Base-by-base conservation (phyloP, 2,888 invertebrate genomes). In the Acanthosepion pharaonis region DNA sequence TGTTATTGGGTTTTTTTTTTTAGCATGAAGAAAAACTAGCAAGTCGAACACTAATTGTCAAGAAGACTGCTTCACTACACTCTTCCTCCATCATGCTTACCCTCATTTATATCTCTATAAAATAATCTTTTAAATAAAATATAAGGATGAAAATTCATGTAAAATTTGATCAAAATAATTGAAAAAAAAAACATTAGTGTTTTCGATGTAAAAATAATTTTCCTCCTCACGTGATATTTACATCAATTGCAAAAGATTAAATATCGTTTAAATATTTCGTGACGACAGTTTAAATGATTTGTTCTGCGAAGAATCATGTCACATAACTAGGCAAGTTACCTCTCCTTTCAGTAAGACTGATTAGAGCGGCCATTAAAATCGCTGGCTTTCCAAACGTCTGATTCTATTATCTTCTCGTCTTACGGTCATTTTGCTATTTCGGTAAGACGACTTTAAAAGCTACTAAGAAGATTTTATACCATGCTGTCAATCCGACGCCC, bases 341-440 rank as follows among this genome's bases (percentile, higher is more conserved):
- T 33, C 78, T n/a, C n/a, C n/a, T 78, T 78, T n/a, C 78, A 33
- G 33, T 33, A 15, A n/a, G n/a, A n/a, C 78, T 78, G 78, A 78
- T 78, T 78, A 78, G 15, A 78, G 15, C 9, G n/a, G 78, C n/a
- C 78, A 78, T 78, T 78, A 78, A 33, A n/a, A 33, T 15, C n/a
- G n/a, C 78, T 15, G n/a, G 78, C n/a, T n/a, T 78, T 33, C 15
- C 78, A n/a, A 78, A 33, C n/a, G n/a, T 78, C 78, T 11, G n/a
- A 78, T 78, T 28, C 78, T 78, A 78, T 78, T 78, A 78, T 78
- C 78, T 78, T 78, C 78, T 78, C 78, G n/a, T n/a, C 78, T 78
- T 78, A 78, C 78, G n/a, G 33, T 78, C n/a, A n/a, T n/a, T 78
- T 78, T 78, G 78, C 78, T 78, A 78, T 78, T 78, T 78, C 78